These are phyloP conservation scores for Capitella teleta DNA, from an alignment of 1,140 invertebrate species.

Conservation along the genomic window DNA sequence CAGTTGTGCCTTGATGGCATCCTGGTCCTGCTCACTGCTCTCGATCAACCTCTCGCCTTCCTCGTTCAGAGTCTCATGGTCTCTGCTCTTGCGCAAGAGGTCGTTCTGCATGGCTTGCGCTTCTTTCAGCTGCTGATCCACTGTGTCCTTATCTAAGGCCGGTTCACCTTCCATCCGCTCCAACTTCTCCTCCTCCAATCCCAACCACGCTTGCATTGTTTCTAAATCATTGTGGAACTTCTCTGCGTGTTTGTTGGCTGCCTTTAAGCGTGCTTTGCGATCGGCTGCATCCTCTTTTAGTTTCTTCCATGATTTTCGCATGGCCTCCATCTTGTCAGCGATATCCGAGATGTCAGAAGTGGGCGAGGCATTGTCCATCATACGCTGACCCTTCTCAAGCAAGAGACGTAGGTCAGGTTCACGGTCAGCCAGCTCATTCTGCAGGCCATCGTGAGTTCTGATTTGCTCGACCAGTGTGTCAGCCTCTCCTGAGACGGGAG, in stretches of 20 bases:
- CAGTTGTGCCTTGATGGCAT: conserved; percentile 71
- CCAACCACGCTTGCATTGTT: conserved; percentile 75
- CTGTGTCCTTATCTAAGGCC: neutral
- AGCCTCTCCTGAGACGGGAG: conserved; percentile 70
- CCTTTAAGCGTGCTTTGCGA: conserved; percentile 21
- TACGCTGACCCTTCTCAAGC: conserved; percentile 75
- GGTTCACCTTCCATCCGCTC: conserved; percentile 47
- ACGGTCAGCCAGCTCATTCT: conserved; percentile 36
- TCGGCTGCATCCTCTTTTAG: conserved; percentile 20
- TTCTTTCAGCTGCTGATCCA: conserved; percentile 61
- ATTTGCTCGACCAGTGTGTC: conserved; percentile 74
- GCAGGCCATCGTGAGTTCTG: conserved; percentile 60
- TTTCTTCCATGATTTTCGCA: conserved; percentile 21
- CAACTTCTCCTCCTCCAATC: conserved; percentile 73
- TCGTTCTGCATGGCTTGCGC: conserved; percentile 75
- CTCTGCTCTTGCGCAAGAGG: conserved; percentile 76
- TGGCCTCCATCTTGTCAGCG: conserved; percentile 18
- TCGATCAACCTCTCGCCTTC: conserved; percentile 66
- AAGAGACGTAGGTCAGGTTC: conserved; percentile 89
- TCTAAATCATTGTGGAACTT: conserved; percentile 77
- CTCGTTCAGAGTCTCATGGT: conserved; percentile 76
- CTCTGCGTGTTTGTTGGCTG: conserved; percentile 63
- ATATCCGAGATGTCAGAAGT: conserved; percentile 18
- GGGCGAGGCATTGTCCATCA: conserved; percentile 49
- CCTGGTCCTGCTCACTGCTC: conserved; percentile 79